Percentiles rank a stretch among this genome's conserved stretches.
Evolutionary conservation across 2,888 invertebrate species (phyloP).

Genomic region (Cancer borealis): DNA sequence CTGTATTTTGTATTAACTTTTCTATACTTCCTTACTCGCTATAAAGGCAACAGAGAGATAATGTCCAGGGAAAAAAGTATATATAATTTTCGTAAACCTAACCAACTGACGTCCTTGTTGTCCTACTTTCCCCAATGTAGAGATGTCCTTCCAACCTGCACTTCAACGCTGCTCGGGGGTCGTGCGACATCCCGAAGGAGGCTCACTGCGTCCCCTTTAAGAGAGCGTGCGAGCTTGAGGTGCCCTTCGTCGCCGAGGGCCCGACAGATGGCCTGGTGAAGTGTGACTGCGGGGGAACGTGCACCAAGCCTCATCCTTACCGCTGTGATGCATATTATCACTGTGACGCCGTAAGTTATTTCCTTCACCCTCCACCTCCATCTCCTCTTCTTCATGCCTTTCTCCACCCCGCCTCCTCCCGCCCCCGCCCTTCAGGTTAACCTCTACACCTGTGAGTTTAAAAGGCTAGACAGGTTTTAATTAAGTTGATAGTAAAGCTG

Average conservation of each 20-base stretch:
- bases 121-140: conserved; percentile 37
- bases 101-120: not conserved
- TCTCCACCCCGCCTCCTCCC: not conserved
- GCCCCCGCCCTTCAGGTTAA: not conserved
- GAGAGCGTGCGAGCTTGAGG: conserved; percentile 54
- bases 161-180: conserved; percentile 73
- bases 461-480: not conserved
- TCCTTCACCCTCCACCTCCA: not conserved
- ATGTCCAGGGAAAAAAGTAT: not conserved
- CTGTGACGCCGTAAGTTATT: conserved; percentile 66
- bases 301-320: conserved; percentile 73
- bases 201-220: conserved; percentile 66
- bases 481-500: not conserved
- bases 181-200: conserved; percentile 72
- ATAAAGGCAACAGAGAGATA: not conserved
- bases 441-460: not conserved
- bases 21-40: not conserved
- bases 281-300: conserved; percentile 75
- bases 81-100: not conserved
- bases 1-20: not conserved
- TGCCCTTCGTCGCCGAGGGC: conserved; percentile 49
- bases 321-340: conserved; percentile 71
- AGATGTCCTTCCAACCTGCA: conserved; percentile 77
- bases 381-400: not conserved
- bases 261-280: conserved; percentile 61